A percentile compares a stretch with the other conserved stretches of the same genome.
These are phyloP conservation scores for Ceraclea dissimilis DNA, from an alignment of 2,888 invertebrate genomes.

Conservation along the genomic window DNA sequence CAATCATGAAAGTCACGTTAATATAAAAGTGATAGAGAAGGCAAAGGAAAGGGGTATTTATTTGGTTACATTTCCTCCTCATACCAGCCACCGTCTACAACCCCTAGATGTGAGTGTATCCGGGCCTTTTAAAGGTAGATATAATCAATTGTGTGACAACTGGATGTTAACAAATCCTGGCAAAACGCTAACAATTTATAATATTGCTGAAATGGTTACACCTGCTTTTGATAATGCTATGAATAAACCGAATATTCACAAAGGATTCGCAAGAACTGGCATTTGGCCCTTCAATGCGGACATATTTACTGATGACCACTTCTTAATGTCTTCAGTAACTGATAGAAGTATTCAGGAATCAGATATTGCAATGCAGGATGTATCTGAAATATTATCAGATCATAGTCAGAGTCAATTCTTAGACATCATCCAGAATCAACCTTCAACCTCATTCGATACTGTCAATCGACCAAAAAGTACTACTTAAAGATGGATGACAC, in stretches of 20 bases:
- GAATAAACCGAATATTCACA: background rate
- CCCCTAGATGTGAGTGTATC: no score
- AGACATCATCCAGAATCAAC: background rate
- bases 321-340: constrained; percentile 1
- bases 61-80: no score
- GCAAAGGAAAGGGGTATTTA: no score
- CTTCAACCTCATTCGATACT: constrained; percentile 1
- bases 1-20: no score
- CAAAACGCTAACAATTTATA: no score
- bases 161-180: no score
- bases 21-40: no score
- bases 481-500: no score
- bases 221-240: background rate
- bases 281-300: constrained; percentile 1
- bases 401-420: background rate
- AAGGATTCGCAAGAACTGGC: background rate
- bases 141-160: no score
- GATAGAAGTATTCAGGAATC: background rate
- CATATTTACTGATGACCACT: background rate
- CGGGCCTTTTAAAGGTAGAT: no score
- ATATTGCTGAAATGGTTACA: background rate
- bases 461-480: background rate
- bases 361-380: background rate
- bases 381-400: background rate
- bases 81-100: no score